These are phyloP conservation scores for Orycteropus afer DNA, from an alignment of 2,113 vertebrate genomes.

Conservation along the genomic window DNA sequence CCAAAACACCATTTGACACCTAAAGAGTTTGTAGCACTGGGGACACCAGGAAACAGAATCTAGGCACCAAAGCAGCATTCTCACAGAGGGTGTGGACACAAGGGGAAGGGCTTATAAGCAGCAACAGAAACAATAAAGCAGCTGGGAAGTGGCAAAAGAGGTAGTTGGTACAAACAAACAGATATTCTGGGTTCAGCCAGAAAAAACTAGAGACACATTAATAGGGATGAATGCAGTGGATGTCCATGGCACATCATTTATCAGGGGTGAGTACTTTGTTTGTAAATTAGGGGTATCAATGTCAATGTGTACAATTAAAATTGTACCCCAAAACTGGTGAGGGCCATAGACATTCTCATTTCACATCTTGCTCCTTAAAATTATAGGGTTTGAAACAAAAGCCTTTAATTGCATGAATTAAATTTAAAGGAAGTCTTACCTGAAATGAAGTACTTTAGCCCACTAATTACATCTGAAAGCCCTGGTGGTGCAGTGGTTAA, in stretches of 20 bases:
- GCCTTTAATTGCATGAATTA: background rate
- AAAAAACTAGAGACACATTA: background rate
- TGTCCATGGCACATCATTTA: accelerated
- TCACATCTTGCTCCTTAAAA: background rate
- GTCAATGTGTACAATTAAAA: background rate
- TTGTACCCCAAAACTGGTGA: background rate
- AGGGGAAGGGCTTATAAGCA: background rate
- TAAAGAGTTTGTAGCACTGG: too few relatives aligned
- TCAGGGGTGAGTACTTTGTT: background rate
- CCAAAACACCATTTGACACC: background rate
- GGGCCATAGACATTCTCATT: background rate
- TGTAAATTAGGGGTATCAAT: background rate
- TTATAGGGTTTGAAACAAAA: background rate
- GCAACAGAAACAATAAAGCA: background rate
- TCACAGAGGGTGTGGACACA: background rate
- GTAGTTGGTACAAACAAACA: accelerated
- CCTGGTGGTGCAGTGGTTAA: background rate
- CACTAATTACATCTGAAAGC: background rate
- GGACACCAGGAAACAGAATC: background rate
- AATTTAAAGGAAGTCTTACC: background rate
- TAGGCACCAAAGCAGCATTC: too few relatives aligned
- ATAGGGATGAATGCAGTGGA: too few relatives aligned
- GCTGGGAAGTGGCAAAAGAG: background rate
- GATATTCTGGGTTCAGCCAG: background rate
- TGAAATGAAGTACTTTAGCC: background rate